Evolutionary conservation across 1,140 invertebrate species (phyloP), one percentile per base, ranked within the genome.

Genomic region (Formica exsecta): DNA sequence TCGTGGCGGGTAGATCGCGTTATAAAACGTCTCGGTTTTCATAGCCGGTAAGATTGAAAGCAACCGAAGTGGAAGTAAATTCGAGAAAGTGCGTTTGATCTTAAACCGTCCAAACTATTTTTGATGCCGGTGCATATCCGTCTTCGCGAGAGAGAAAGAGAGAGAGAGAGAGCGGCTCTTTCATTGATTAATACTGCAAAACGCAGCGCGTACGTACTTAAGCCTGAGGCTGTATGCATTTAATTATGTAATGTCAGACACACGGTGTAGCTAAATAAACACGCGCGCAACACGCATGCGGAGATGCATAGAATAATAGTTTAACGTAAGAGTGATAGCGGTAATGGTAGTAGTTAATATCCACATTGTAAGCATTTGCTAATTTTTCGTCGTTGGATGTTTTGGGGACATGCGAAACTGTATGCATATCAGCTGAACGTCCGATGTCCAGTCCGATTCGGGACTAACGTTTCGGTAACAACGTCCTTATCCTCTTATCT

Each of bases 181-280:
- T 36, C 32, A 29, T 75, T 54, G 71, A 84, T 75, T 64, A 83
- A 87, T 76, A 61, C 25, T 6, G 16, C 36, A 16, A 36, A 51
- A 25, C n/a, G 32, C 38, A 48, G 7, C 48, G 16, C 48, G 16
- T 51, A 51, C 48, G 65, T 71, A 51, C 62, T 64, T 65, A 22
- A 51, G 32, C 59, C 48, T 7, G 54, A 44, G 32, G 44, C 36
- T 89, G 85, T 89, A 79, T 92, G 87, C 91, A 87, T 92, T 92
- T 92, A 93, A 93, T 92, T 92, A 92, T 88, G 90, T 90, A 92
- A 92, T 89, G 90, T 91, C 87, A 92, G 87, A 83, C 86, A 88
- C 89, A 90, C 91, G 85, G 76, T 90, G 90, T 87, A 90, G 86
- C 89, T 86, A 89, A 89, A 91, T 91, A 92, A 90, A 89, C 71